Evolutionary conservation across 1,140 invertebrate genomes (phyloP).

Genomic region (Phymastichus coffea): DNA sequence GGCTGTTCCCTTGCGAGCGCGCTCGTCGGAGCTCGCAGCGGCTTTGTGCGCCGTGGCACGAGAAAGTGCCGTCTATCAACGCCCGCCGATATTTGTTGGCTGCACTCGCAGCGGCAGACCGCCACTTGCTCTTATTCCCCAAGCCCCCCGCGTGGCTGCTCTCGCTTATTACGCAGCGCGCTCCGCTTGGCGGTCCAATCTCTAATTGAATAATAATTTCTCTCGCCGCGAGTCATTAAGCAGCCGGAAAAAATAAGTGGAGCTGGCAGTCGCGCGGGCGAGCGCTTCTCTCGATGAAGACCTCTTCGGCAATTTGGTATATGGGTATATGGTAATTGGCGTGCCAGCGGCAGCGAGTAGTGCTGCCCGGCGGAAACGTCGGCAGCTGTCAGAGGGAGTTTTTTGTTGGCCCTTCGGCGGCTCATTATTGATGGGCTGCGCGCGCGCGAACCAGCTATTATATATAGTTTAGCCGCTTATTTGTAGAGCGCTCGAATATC

Average conservation of each 20-base stretch:
- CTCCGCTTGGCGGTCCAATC: too few species aligned
- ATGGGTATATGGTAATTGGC: neutral
- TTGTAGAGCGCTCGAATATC: neutral
- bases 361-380: neutral
- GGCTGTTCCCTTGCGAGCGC: neutral
- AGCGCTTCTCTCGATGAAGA: neutral
- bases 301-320: neutral
- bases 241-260: too few species aligned
- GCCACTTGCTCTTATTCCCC: neutral
- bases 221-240: too few species aligned
- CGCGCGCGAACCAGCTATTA: neutral
- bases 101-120: neutral
- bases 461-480: neutral
- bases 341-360: neutral
- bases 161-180: neutral
- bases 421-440: neutral
- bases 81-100: neutral
- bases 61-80: constrained; percentile 7
- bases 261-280: too few species aligned
- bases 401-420: neutral
- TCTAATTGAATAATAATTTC: too few species aligned
- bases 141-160: neutral
- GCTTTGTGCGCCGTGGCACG: neutral
- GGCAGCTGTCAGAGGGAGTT: neutral
- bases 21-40: neutral